phyloP scores from a whole-genome alignment of 1,140 invertebrate genomes.

The Drosophila auraria region DNA sequence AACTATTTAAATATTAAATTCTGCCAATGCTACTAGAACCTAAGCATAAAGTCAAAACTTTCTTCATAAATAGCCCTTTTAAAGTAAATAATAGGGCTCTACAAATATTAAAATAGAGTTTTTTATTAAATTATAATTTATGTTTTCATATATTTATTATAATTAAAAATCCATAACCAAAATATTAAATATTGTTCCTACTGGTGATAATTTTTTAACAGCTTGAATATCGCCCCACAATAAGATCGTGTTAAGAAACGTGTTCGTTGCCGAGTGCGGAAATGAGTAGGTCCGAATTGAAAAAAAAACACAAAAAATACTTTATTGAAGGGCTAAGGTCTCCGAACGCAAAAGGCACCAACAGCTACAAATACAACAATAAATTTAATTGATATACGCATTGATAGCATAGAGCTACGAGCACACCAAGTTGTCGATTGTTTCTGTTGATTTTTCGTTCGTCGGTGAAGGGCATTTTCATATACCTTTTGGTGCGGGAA shows the following conservation, averaged over 20 bases:
- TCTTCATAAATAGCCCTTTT: too few species aligned
- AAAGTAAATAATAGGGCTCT: too few species aligned
- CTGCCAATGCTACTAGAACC: too few species aligned
- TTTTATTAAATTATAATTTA: too few species aligned
- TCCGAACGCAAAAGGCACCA: conserved; percentile 34
- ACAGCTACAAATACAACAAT: conserved; percentile 25
- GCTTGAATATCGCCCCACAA: conserved; percentile 13
- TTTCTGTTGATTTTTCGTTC: conserved; percentile 48
- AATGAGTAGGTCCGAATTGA: conserved; percentile 54
- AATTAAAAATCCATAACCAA: background rate
- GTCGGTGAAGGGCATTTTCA: conserved; percentile 47
- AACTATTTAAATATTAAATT: too few species aligned
- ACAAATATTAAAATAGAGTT: too few species aligned
- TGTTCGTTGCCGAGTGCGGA: conserved; percentile 57
- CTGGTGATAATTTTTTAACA: conserved; percentile 17
- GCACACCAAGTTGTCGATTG: conserved; percentile 41
- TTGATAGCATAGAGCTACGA: conserved; percentile 57
- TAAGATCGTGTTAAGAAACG: conserved; percentile 28
- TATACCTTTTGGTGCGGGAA: conserved; percentile 12
- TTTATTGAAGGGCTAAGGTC: conserved; percentile 71
- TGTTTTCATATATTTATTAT: background rate
- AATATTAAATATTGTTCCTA: conserved; percentile 26
- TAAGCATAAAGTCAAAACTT: too few species aligned
- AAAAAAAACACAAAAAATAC: conserved; percentile 28
- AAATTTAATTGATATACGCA: conserved; percentile 74